Evolutionary conservation across 1,140 invertebrate species (phyloP).

Genomic region (Thalassaphorura encarpata): DNA sequence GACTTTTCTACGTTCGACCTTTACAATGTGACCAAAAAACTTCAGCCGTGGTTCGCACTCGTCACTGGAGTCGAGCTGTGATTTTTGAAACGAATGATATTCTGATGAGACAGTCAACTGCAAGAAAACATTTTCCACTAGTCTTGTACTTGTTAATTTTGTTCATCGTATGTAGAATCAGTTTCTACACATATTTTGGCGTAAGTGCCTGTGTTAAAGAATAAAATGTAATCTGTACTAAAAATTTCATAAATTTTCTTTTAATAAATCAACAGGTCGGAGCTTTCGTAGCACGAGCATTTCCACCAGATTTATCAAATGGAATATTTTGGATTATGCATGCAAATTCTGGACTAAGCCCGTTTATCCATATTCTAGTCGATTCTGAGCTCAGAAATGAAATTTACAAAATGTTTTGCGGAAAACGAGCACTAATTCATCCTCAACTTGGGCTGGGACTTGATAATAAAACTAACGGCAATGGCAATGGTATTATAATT

Average conservation of each 20-base stretch:
- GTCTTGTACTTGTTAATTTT: slow-evolving; percentile 5
- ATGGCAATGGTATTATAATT: too few species aligned
- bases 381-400: slow-evolving; percentile 20
- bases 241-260: neutral
- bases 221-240: neutral
- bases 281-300: slow-evolving; percentile 17
- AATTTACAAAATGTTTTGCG: too few species aligned
- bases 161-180: slow-evolving; percentile 11
- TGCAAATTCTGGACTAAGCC: slow-evolving; percentile 19
- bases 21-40: slow-evolving; percentile 1
- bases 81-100: slow-evolving; percentile 9
- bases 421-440: too few species aligned
- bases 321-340: slow-evolving; percentile 32
- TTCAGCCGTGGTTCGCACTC: neutral
- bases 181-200: slow-evolving; percentile 30
- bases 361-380: slow-evolving; percentile 23
- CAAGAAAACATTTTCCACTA: slow-evolving; percentile 18
- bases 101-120: slow-evolving; percentile 7
- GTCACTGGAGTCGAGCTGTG: neutral
- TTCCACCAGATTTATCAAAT: slow-evolving; percentile 28
- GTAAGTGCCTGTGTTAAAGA: too few species aligned
- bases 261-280: slow-evolving; percentile 14
- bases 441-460: too few species aligned
- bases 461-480: too few species aligned
- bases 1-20: slow-evolving; percentile 7